A percentile compares a stretch with the other conserved stretches of the same genome.
phyloP scores from a whole-genome alignment of 2,888 invertebrate genomes.

The Tineola bisselliella region DNA sequence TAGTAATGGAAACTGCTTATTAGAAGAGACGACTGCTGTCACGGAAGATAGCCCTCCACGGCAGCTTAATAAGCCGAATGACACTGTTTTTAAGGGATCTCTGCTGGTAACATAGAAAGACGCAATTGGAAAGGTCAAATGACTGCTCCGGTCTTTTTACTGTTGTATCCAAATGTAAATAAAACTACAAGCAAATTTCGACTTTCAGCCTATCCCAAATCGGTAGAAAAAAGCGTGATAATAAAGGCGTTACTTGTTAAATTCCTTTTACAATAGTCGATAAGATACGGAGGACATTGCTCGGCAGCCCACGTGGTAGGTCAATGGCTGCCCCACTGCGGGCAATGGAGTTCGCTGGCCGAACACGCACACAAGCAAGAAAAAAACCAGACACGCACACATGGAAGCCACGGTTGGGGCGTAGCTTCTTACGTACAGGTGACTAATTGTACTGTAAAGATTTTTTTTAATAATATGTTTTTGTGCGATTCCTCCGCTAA shows the following conservation, averaged over 20 bases:
- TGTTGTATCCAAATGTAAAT: no score
- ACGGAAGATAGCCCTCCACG: no score
- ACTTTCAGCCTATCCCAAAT: background rate
- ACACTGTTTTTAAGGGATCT: no score
- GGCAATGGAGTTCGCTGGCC: constrained; percentile 46
- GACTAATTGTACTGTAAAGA: background rate
- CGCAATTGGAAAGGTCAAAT: no score
- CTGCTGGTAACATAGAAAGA: no score
- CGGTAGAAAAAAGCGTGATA: no score
- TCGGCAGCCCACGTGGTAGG: constrained; percentile 48
- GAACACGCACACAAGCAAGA: constrained; percentile 17
- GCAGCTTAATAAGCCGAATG: no score
- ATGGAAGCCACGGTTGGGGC: constrained; percentile 11
- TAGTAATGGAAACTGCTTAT: no score
- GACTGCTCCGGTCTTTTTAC: no score
- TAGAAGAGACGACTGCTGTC: no score
- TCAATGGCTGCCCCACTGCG: constrained; percentile 63
- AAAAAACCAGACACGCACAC: constrained; percentile 15
- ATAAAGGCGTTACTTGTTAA: no score
- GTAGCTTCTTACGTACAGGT: background rate
- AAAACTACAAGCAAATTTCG: background rate
- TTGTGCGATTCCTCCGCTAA: background rate
- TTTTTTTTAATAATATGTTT: background rate
- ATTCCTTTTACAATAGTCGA: no score
- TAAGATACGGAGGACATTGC: background rate